These are phyloP conservation scores for Metalampra italica DNA, from an alignment of 2,888 invertebrate species.

Conservation along the genomic window DNA sequence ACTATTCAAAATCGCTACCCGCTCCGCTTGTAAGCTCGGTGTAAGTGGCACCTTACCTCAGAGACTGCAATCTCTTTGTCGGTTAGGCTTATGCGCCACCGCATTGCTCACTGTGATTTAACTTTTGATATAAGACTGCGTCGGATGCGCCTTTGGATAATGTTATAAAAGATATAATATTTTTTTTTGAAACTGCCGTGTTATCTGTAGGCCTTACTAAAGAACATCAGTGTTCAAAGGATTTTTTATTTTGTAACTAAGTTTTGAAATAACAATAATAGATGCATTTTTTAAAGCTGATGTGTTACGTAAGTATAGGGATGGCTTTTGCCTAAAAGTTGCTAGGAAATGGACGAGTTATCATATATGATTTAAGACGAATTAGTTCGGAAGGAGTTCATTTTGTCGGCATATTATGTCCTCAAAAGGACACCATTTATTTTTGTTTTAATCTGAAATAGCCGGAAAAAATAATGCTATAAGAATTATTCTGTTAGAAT, in stretches of 20 bases:
- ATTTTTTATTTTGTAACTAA: neutral
- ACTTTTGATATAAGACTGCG: constrained; percentile 16
- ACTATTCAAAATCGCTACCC: neutral
- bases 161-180: neutral
- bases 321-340: too few species aligned
- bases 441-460: too few species aligned
- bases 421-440: too few species aligned
- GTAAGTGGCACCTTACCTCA: constrained; percentile 13
- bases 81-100: constrained; percentile 24
- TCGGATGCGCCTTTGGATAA: constrained; percentile 4
- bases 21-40: constrained; percentile 5
- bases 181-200: neutral
- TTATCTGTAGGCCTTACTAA: neutral
- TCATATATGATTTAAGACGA: too few species aligned
- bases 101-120: constrained; percentile 25
- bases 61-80: constrained; percentile 26
- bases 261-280: neutral
- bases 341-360: too few species aligned
- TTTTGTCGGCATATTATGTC: too few species aligned
- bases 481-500: too few species aligned
- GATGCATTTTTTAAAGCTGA: too few species aligned
- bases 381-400: too few species aligned
- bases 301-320: too few species aligned
- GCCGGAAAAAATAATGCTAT: too few species aligned
- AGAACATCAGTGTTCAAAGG: neutral